phyloP scores from a whole-genome alignment of 37 sponge, comb jelly and placozoan genomes.

The Haliclona indistincta region DNA sequence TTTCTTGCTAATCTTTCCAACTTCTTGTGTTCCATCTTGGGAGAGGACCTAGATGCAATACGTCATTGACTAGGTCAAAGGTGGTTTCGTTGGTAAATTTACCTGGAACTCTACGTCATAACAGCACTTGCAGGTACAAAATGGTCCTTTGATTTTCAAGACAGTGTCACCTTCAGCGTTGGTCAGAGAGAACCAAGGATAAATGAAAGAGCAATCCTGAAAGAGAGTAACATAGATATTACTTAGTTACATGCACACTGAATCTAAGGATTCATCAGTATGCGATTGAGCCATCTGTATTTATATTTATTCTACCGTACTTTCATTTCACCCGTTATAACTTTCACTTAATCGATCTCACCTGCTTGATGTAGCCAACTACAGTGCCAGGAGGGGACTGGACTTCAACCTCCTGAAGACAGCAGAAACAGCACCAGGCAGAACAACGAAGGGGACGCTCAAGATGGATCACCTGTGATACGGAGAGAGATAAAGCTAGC shows the following conservation, averaged over 20 bases:
- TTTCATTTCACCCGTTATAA: too few relatives aligned
- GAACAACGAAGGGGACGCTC: slow-evolving; percentile 75
- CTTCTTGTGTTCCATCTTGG: slow-evolving; percentile 59
- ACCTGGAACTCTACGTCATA: slow-evolving; percentile 81
- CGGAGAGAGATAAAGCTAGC: too few relatives aligned
- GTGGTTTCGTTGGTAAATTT: too few relatives aligned
- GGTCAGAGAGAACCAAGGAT: slow-evolving; percentile 68
- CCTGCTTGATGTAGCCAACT: slow-evolving; percentile 83
- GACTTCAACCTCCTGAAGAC: slow-evolving; percentile 87
- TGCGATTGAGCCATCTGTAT: too few relatives aligned
- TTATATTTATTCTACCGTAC: too few relatives aligned
- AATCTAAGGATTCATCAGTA: too few relatives aligned
- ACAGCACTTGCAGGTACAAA: slow-evolving; percentile 68
- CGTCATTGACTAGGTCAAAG: too few relatives aligned
- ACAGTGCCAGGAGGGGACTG: slow-evolving; percentile 92
- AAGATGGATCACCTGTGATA: slow-evolving; percentile 89
- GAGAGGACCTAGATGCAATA: slow-evolving; percentile 68
- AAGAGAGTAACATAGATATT: too few relatives aligned
- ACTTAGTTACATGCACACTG: too few relatives aligned
- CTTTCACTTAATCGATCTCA: too few relatives aligned
- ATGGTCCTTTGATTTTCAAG: slow-evolving; percentile 85
- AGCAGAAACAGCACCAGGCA: slow-evolving; percentile 85
- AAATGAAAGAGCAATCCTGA: slow-evolving; percentile 58
- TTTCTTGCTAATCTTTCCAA: slow-evolving; percentile 93
- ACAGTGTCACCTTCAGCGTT: slow-evolving; percentile 65